Base-by-base conservation (phyloP, 2,888 invertebrate genomes). In the Phymatocera aterrima region DNA sequence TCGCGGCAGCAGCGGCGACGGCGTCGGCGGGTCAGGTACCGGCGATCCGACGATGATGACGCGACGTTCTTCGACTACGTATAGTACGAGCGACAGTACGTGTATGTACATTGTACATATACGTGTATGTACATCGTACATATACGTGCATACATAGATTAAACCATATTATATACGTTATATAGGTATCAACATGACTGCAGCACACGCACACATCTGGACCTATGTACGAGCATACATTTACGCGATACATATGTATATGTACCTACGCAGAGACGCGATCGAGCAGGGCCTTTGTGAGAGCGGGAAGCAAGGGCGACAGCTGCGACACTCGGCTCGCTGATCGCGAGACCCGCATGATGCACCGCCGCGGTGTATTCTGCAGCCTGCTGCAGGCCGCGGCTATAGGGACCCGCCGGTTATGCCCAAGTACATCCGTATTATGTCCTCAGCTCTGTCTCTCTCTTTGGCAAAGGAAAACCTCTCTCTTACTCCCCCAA, bases 301-400 rank as follows among this genome's bases (percentile, higher is more conserved):
- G 75, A 75, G 54, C 54, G 75, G 57, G 75, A 57, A 75, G 75
- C 57, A 75, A 40, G 24, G 75, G 75, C 75, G 57, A 75, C 75
- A 75, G 75, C 75, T 85, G 85, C 86, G 86, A 86, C 86, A 86
- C 83, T 83, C 81, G 80, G 79, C 74, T 83, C 78, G 61, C 40
- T 82, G 80, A 80, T 85, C 84, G 85, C 86, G 85, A 83, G 83
- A 82, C 85, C 86, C 87, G 85, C 85, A 86, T 87, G 83, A 72
- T 72, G 72, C 72, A 72, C 72, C 72, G 77, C 82, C 72, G 72
- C 72, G 48, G 51, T 34, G 51, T 51, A 72, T 72, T 51, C 72
- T 72, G 34, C 72, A 51, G 72, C 43, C 31, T 34, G 46, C 21
- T 8, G 48, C 34, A 64, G 37, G 34, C 61, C 61, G 54, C 18